Evolutionary conservation across 53 echinoderm and acorn worm genomes (phyloP).

Genomic region (Stichopus horrens): DNA sequence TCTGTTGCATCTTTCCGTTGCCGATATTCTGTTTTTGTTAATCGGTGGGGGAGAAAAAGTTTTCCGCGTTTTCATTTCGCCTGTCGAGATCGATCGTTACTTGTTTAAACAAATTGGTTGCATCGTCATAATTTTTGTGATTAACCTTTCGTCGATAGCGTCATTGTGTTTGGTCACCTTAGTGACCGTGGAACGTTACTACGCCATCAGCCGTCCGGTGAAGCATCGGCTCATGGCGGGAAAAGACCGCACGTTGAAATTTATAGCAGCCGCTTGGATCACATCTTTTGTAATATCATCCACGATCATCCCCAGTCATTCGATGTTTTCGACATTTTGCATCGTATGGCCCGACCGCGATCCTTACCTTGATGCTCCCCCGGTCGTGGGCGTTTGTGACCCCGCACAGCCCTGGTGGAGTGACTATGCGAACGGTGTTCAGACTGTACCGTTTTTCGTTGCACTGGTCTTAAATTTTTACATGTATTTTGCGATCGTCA

Average conservation of each 20-base stretch:
- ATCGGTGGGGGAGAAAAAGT: conserved; percentile 74
- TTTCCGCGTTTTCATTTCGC: conserved; percentile 56
- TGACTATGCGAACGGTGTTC: conserved; percentile 57
- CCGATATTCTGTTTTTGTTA: conserved; percentile 69
- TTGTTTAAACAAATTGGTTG: conserved; percentile 50
- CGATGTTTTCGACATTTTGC: conserved; percentile 44
- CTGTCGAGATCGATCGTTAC: conserved; percentile 60
- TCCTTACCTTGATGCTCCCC: conserved; percentile 46
- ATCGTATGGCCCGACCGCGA: conserved; percentile 68
- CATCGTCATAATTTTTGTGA: conserved; percentile 55
- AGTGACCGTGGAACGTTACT: conserved; percentile 80
- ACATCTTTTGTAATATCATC: conserved; percentile 50
- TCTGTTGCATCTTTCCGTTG: conserved; percentile 76
- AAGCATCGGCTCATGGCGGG: conserved; percentile 67
- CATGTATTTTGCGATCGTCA: conserved; percentile 67
- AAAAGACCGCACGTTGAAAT: conserved; percentile 56
- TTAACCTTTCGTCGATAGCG: conserved; percentile 62
- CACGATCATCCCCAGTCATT: conserved; percentile 41
- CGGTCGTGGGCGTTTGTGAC: conserved; percentile 40
- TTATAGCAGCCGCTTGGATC: conserved; percentile 57
- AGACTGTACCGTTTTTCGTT: conserved; percentile 76
- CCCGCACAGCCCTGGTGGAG: conserved; percentile 29
- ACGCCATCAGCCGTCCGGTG: conserved; percentile 72
- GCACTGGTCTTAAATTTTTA: conserved; percentile 61
- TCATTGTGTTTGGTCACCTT: conserved; percentile 77